Base-by-base conservation (phyloP, 1,140 invertebrate species). In the Pygmarrhopalites habei region DNA sequence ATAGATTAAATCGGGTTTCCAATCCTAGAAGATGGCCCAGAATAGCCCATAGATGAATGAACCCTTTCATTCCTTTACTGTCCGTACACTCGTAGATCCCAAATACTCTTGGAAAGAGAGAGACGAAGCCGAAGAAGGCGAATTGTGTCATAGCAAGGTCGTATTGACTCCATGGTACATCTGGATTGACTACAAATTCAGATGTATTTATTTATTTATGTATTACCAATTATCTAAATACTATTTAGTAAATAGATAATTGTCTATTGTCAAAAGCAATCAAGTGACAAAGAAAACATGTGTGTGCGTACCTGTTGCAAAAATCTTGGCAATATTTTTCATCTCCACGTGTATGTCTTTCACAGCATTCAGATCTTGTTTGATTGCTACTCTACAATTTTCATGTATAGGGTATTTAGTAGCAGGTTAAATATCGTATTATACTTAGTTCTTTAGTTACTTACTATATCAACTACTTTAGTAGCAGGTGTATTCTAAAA, bases 11-110 rank as follows among this genome's bases (percentile, higher is more conserved):
- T 39, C 57, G 44, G 15, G 67, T 64, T 21, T 65, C 53, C 17
- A 71, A 26, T 39, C 70, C 70, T 0, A 71, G 29, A 15, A 60
- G n/a, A 21, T 62, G 28, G 5, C 67, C 70, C 19, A 71, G 25
- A 19, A 67, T 44, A 23, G 62, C 65, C 70, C 70, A 71, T 23
- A 71, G n/a, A 53, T 71, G 70, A n/a, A 62, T 35, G 28, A 67
- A 71, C 17, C 60, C 70, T 35, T 43, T 7, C 17, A 69, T 46
- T 19, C 51, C 68, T 39, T 49, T 32, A 4, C 56, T 28, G n/a
- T n/a, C n/a, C 1, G 19, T 1, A 35, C 35, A 43, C 2, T 64
- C 49, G 32, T 57, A 46, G 15, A 71, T 62, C 1, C 69, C 69
- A 49, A 71, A 71, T 2, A 49, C 28, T 29, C 21, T 57, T 19